These are phyloP conservation scores for Phoenicopterus ruber DNA, from an alignment of 2,113 vertebrate species.

Conservation along the genomic window DNA sequence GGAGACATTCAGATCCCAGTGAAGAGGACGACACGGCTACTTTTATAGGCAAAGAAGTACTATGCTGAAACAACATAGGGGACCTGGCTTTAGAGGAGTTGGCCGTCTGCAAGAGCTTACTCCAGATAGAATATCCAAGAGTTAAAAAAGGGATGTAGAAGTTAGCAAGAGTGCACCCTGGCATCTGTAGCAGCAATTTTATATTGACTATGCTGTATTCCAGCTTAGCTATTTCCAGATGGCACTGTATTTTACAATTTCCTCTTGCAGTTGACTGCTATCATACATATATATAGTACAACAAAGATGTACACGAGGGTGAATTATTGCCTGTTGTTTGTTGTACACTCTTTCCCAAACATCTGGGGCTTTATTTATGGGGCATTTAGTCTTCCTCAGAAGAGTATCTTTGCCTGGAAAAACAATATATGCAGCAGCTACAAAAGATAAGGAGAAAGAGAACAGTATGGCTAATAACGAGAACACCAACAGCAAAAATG, in stretches of 20 bases:
- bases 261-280: neutral
- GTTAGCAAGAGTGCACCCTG: neutral
- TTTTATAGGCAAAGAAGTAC: neutral
- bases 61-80: neutral
- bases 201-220: neutral
- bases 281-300: neutral
- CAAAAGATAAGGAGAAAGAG: constrained; percentile 59
- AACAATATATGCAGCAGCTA: constrained; percentile 51
- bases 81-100: neutral
- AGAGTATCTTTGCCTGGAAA: constrained; percentile 46
- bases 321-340: constrained; percentile 36
- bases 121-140: neutral
- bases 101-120: neutral
- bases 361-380: neutral
- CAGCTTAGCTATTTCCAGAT: neutral
- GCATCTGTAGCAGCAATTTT: constrained; percentile 20
- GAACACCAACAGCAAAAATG: constrained; percentile 66
- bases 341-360: neutral
- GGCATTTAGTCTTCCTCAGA: constrained; percentile 51
- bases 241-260: neutral
- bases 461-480: constrained; percentile 58
- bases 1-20: neutral
- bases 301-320: neutral
- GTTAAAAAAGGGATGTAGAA: neutral
- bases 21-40: neutral